phyloP scores from a whole-genome alignment of 2,888 invertebrate species.

The Ormyrus rosae region DNA sequence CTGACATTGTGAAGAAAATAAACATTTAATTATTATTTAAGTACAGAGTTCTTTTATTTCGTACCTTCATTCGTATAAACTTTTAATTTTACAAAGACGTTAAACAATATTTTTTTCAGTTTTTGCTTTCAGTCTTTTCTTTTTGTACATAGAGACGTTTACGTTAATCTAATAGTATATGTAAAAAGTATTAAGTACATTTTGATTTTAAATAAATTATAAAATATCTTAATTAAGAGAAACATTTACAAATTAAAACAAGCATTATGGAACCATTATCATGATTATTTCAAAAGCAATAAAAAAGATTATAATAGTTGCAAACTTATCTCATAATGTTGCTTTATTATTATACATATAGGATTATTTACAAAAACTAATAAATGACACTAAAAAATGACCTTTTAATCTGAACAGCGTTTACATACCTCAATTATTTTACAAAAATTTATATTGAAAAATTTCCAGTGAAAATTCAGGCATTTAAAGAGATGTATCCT shows the following conservation, averaged over 20 bases:
- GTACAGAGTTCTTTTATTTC: not conserved
- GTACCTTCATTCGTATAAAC: constrained; percentile 3
- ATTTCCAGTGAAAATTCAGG: too few species aligned
- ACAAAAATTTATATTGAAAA: too few species aligned
- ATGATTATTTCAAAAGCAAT: too few species aligned
- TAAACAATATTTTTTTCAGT: constrained; percentile 12
- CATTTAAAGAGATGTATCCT: too few species aligned
- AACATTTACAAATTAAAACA: not conserved
- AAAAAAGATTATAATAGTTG: too few species aligned
- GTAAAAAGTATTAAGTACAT: not conserved
- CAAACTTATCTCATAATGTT: too few species aligned
- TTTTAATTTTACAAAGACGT: not conserved
- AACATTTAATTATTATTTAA: constrained; percentile 23
- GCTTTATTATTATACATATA: too few species aligned
- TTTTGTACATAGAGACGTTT: not conserved
- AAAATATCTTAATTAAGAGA: not conserved
- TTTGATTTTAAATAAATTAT: constrained; percentile 26
- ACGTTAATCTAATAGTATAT: not conserved
- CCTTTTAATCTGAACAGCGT: too few species aligned
- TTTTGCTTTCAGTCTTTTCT: constrained; percentile 34
- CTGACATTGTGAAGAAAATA: constrained; percentile 36
- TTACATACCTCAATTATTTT: too few species aligned
- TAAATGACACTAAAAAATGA: too few species aligned
- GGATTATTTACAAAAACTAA: too few species aligned
- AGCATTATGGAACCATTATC: not conserved